Conservation (phyloP, 1,140 invertebrate species). For the Agrypnia vestita region DNA sequence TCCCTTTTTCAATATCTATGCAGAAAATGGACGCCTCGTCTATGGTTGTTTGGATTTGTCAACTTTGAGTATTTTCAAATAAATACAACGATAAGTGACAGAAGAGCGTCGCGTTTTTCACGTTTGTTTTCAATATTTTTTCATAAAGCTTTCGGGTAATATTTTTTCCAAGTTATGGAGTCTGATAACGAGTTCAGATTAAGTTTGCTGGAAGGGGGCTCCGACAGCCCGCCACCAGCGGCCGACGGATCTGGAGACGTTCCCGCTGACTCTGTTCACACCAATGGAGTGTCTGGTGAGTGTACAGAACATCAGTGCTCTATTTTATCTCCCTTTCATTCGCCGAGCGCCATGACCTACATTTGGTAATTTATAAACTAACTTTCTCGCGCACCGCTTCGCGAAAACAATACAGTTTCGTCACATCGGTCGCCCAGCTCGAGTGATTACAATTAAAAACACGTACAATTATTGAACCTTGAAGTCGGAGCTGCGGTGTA, state of each 20-base stretch:
- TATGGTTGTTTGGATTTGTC: constrained; percentile 60
- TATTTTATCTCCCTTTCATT: not conserved
- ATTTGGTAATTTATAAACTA: constrained; percentile 4
- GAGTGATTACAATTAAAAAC: constrained; percentile 1
- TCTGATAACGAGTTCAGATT: constrained; percentile 67
- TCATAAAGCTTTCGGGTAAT: constrained; percentile 56
- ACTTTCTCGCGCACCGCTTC: not conserved
- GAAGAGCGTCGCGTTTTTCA: constrained; percentile 38
- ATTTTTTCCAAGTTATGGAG: constrained; percentile 65
- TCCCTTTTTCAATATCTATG: not conserved
- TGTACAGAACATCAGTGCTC: not conserved
- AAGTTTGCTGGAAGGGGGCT: constrained; percentile 70
- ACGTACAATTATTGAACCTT: not conserved
- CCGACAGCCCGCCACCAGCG: constrained; percentile 66
- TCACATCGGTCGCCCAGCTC: not conserved
- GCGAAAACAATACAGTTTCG: no score
- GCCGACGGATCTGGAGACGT: constrained; percentile 62
- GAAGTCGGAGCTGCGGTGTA: not conserved
- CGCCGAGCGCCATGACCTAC: not conserved
- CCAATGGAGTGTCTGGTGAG: constrained; percentile 66
- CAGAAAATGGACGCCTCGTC: constrained; percentile 58
- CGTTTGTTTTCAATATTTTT: constrained; percentile 67
- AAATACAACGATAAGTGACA: constrained; percentile 29
- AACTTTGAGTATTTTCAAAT: constrained; percentile 49
- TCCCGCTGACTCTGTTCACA: constrained; percentile 60